A percentile compares a stretch with the other conserved stretches of the same genome.
phyloP scores from a whole-genome alignment of 1,140 invertebrate genomes.

The Asbolus verrucosus region DNA sequence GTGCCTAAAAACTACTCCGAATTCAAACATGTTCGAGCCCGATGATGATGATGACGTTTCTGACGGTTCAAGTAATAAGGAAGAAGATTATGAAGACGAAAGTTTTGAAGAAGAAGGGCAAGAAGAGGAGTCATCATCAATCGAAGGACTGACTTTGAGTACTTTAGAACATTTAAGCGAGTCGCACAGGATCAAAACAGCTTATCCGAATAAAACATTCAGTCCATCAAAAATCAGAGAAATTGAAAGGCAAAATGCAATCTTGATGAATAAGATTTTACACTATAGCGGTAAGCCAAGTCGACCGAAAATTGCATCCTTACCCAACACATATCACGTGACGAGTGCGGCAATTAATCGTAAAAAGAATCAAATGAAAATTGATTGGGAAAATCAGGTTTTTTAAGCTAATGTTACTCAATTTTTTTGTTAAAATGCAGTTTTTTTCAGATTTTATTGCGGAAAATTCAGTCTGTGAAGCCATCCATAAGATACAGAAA shows the following conservation, averaged over 20 bases:
- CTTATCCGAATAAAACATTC: constrained; percentile 54
- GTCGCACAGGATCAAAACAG: neutral
- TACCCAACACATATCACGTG: constrained; percentile 33
- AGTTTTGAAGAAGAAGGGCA: constrained; percentile 6
- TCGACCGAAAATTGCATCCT: constrained; percentile 44
- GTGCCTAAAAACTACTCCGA: neutral
- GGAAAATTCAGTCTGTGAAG: constrained; percentile 57
- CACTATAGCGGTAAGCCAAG: constrained; percentile 49
- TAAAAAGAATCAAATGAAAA: constrained; percentile 54
- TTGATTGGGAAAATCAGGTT: constrained; percentile 57
- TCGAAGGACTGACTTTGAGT: constrained; percentile 2
- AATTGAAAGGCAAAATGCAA: constrained; percentile 56
- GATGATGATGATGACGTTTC: neutral
- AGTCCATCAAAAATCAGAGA: constrained; percentile 48
- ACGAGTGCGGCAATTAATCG: constrained; percentile 54
- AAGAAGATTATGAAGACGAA: constrained; percentile 17
- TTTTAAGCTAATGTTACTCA: too few species aligned
- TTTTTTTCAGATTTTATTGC: constrained; percentile 56
- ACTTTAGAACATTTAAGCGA: constrained; percentile 7
- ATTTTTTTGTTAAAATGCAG: too few species aligned
- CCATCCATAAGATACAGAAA: constrained; percentile 43
- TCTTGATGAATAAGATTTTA: constrained; percentile 58
- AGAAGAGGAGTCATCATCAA: constrained; percentile 2
- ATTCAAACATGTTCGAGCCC: neutral
- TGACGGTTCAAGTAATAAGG: neutral